Evolutionary conservation across 2,113 vertebrate species (phyloP).

Genomic region (Pollimyrus isidori): DNA sequence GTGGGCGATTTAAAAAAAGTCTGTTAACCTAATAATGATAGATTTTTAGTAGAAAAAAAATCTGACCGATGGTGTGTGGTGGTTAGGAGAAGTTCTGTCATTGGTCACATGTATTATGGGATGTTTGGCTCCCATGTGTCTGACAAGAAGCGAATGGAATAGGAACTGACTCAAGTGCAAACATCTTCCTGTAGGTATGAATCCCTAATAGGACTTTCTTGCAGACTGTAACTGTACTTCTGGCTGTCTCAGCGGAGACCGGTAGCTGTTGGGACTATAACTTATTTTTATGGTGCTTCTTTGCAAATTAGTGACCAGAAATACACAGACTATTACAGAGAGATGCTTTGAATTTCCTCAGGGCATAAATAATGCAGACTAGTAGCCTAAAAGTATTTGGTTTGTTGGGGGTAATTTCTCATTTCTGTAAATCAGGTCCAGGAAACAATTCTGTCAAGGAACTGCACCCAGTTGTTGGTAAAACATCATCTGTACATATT

Average conservation of each 20-base stretch:
- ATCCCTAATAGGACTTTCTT: not conserved
- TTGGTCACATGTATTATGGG: not conserved
- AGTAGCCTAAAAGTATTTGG: not conserved
- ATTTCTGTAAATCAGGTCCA: not conserved
- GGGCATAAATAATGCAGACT: not conserved
- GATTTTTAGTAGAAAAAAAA: slow-evolving; percentile 2
- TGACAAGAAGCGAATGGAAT: not conserved
- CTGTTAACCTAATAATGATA: slow-evolving; percentile 28
- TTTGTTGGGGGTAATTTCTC: not conserved
- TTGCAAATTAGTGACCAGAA: not conserved
- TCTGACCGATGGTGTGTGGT: not conserved
- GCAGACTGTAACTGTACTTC: not conserved
- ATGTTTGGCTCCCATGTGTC: not conserved
- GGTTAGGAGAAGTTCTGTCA: not conserved
- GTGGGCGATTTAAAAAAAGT: slow-evolving; percentile 34
- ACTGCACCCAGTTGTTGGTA: not conserved
- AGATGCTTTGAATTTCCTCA: not conserved
- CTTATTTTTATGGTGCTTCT: not conserved
- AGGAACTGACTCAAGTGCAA: not conserved
- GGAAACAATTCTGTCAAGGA: not conserved
- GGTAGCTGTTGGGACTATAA: not conserved
- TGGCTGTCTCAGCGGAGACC: not conserved
- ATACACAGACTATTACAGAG: not conserved
- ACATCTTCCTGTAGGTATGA: not conserved
- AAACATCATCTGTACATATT: not conserved